Percentiles rank a stretch among this genome's conserved stretches.
These are phyloP conservation scores for Halocynthia aurantium DNA, from an alignment of 23 tunicate species.

Conservation along the genomic window DNA sequence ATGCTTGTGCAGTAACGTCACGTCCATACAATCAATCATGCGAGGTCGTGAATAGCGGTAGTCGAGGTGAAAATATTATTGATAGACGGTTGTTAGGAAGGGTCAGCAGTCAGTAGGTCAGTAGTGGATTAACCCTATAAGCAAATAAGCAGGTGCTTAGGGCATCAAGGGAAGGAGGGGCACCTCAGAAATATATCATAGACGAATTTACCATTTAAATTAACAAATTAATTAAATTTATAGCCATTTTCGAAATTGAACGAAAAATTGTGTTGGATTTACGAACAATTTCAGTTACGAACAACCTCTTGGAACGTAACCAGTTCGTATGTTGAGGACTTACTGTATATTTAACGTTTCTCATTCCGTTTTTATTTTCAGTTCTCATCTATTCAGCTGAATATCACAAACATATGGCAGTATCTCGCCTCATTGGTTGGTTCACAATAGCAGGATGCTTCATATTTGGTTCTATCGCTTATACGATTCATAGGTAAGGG, in stretches of 20 bases:
- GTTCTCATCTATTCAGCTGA: neutral
- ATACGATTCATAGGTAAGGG: neutral
- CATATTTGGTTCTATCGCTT: neutral
- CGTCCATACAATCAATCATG: neutral
- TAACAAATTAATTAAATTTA: too few species aligned
- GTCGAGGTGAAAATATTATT: neutral
- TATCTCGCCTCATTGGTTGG: constrained; percentile 3
- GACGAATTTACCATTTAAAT: too few species aligned
- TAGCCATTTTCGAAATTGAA: neutral
- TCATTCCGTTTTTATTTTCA: neutral
- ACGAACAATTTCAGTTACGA: neutral
- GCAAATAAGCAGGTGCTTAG: too few species aligned
- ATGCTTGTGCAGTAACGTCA: constrained; percentile 3
- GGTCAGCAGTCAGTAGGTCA: too few species aligned
- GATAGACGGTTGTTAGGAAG: neutral
- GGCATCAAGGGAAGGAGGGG: too few species aligned
- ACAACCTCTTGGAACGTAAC: too few species aligned
- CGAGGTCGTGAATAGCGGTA: neutral
- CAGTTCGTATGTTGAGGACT: neutral
- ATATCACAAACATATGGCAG: neutral
- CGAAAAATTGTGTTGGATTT: neutral
- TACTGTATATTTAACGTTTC: too few species aligned
- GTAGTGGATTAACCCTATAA: too few species aligned
- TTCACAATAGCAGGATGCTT: neutral
- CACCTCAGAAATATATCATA: too few species aligned